A percentile compares a stretch with the other conserved stretches of the same genome.
Evolutionary conservation across 2,113 vertebrate genomes (phyloP).

Genomic region (Crotalus horridus): DNA sequence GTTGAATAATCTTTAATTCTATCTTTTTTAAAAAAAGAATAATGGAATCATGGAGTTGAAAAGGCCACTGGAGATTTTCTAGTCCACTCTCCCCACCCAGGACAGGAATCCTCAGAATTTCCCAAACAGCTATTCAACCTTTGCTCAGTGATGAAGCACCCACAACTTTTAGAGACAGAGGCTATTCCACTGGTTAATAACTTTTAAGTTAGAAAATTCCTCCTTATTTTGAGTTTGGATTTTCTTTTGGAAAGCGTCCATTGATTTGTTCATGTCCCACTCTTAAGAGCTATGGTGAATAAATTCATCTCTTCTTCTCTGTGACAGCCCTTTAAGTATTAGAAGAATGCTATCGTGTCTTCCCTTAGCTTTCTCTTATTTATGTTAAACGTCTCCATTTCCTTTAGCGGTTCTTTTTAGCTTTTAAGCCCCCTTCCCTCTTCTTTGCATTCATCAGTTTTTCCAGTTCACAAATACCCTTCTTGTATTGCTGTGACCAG

Average conservation of each 20-base stretch:
- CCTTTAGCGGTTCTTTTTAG: not conserved
- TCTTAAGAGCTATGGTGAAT: not conserved
- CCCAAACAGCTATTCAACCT: not conserved
- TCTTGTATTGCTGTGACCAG: not conserved
- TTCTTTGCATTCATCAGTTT: not conserved
- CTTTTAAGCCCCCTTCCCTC: not conserved
- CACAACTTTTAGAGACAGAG: not conserved
- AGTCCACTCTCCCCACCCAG: not conserved
- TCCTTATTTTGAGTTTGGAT: not conserved
- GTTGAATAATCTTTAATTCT: not conserved
- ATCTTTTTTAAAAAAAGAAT: not conserved
- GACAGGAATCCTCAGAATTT: not conserved
- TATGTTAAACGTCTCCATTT: not conserved
- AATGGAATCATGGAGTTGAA: not conserved
- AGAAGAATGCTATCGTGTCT: not conserved
- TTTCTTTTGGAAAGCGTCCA: not conserved
- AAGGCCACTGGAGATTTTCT: not conserved
- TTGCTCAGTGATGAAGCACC: not conserved
- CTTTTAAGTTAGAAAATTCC: not conserved
- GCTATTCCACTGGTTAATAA: not conserved
- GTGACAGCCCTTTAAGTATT: not conserved
- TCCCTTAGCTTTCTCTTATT: not conserved
- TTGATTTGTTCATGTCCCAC: not conserved
- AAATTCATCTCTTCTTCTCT: not conserved
- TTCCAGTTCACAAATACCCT: not conserved